A percentile compares a stretch with the other conserved stretches of the same genome.
These are phyloP conservation scores for Latrodectus elegans DNA, from an alignment of 2,888 invertebrate genomes.

Conservation along the genomic window DNA sequence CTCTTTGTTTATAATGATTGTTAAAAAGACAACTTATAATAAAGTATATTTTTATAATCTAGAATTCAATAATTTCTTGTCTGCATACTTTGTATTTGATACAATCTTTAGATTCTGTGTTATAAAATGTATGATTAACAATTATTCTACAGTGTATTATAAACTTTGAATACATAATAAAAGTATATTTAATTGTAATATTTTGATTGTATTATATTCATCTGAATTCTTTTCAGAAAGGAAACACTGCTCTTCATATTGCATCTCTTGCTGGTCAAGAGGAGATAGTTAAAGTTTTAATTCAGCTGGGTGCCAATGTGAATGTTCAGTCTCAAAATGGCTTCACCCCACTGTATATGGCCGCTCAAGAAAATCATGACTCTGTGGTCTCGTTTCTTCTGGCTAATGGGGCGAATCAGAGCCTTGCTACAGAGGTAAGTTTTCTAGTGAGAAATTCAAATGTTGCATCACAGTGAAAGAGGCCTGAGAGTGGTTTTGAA, in stretches of 20 bases:
- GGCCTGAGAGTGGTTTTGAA: not conserved
- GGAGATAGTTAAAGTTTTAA: constrained; percentile 93
- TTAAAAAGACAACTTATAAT: too few relatives aligned
- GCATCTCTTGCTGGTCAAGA: constrained; percentile 98
- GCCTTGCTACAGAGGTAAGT: constrained; percentile 91
- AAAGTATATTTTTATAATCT: too few relatives aligned
- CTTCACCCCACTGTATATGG: constrained; percentile 99
- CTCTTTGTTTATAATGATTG: too few relatives aligned
- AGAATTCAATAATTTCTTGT: too few relatives aligned
- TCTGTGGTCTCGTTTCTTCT: constrained; percentile 94
- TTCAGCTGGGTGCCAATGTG: constrained; percentile 95
- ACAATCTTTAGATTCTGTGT: too few relatives aligned
- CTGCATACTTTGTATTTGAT: too few relatives aligned
- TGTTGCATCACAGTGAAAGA: not conserved
- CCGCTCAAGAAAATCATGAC: constrained; percentile 98
- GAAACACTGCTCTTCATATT: constrained; percentile 98
- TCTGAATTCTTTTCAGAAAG: constrained; percentile 80
- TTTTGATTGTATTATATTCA: not conserved
- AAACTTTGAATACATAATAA: too few relatives aligned
- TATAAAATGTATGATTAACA: too few relatives aligned
- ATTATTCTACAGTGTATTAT: too few relatives aligned
- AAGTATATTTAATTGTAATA: too few relatives aligned
- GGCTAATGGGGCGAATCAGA: constrained; percentile 96
- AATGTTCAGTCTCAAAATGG: constrained; percentile 99
- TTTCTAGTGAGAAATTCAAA: not conserved